Evolutionary conservation across 2,113 vertebrate genomes (phyloP).

Genomic region (Thomomys bottae): DNA sequence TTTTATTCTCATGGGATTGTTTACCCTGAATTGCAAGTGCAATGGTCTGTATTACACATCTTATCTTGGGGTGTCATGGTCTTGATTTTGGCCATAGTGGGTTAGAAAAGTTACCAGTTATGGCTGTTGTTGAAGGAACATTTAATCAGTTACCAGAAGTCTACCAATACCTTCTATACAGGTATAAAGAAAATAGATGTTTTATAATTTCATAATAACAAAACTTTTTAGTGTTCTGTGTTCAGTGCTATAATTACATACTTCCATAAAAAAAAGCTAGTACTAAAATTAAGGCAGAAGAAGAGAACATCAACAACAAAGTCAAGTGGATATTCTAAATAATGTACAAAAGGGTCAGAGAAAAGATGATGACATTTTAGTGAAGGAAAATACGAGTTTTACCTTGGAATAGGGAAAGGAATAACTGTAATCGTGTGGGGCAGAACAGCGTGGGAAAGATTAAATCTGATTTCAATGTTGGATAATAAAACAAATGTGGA

Average conservation of each 20-base stretch:
- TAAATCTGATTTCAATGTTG: not conserved
- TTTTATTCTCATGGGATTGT: not conserved
- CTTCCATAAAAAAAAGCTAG: not conserved
- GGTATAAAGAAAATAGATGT: not conserved
- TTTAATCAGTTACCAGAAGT: not conserved
- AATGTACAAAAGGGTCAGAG: not conserved
- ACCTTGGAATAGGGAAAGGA: not conserved
- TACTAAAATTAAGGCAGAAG: not conserved
- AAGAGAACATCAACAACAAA: not conserved
- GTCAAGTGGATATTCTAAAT: not conserved
- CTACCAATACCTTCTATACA: not conserved
- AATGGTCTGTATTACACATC: rapidly evolving
- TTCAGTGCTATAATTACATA: no score
- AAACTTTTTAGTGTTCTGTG: not conserved
- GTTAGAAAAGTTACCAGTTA: not conserved
- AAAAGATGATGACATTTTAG: not conserved
- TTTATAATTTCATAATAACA: not conserved
- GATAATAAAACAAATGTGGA: not conserved
- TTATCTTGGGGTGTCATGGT: not conserved
- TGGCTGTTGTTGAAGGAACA: not conserved
- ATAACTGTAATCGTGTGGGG: not conserved
- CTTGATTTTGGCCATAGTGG: not conserved
- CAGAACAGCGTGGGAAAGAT: not conserved
- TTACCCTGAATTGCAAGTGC: rapidly evolving
- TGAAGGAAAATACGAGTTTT: not conserved